phyloP scores from a whole-genome alignment of 2,888 invertebrate genomes.

The Lepidocyrtinus sp. region DNA sequence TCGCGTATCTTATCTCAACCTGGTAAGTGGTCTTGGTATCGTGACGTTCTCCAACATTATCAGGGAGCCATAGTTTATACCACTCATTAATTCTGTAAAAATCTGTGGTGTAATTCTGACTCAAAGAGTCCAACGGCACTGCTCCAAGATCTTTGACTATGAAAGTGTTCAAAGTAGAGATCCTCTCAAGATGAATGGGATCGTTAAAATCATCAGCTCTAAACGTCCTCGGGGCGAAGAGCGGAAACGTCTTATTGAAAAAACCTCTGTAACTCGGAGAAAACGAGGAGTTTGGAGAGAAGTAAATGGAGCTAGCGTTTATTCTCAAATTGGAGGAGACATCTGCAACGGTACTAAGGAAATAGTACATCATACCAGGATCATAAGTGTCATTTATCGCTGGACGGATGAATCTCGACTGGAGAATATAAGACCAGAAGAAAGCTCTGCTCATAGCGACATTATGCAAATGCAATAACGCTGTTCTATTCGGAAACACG shows the following conservation, averaged over 20 bases:
- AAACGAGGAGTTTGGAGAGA: constrained; percentile 94
- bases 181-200: constrained; percentile 94
- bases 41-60: constrained; percentile 83
- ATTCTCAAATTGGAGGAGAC: constrained; percentile 93
- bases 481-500: constrained; percentile 94
- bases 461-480: constrained; percentile 93
- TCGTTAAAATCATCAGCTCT: constrained; percentile 95
- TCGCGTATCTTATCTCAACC: constrained; percentile 93
- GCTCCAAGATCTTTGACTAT: constrained; percentile 89
- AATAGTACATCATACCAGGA: constrained; percentile 85
- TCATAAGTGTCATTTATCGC: constrained; percentile 91
- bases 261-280: constrained; percentile 95
- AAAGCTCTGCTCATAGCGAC: constrained; percentile 97
- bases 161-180: constrained; percentile 95
- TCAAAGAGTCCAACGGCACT: constrained; percentile 83
- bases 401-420: constrained; percentile 90
- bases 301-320: constrained; percentile 94
- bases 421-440: constrained; percentile 95
- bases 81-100: constrained; percentile 94
- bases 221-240: constrained; percentile 94
- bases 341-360: constrained; percentile 92
- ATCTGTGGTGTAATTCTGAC: constrained; percentile 91
- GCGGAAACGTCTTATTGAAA: constrained; percentile 95
- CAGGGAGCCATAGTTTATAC: constrained; percentile 92
- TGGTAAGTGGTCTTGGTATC: constrained; percentile 94